Percentiles rank a stretch among this genome's conserved stretches.
Evolutionary conservation across 1,140 invertebrate genomes (phyloP).

Genomic region (Hylaeus volcanicus): DNA sequence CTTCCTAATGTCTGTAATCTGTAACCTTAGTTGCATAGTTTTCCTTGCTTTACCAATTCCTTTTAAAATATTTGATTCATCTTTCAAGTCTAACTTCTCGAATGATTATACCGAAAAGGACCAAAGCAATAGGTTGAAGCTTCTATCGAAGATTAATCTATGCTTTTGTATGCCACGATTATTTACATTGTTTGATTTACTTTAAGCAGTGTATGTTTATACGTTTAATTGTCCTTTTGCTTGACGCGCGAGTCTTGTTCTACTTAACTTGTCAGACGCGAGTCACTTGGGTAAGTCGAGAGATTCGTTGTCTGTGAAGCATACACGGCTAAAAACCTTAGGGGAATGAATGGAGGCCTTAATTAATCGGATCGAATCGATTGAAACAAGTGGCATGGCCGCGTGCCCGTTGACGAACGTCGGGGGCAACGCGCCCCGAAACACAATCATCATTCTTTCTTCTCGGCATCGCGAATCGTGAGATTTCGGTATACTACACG

Average conservation of each 20-base stretch:
- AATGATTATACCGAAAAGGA: too few relatives aligned
- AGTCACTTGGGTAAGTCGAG: conserved; percentile 38
- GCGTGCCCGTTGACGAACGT: conserved; percentile 6
- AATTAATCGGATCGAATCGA: conserved; percentile 45
- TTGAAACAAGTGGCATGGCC: conserved; percentile 48
- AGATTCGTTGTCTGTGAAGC: conserved; percentile 57
- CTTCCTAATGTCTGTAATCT: too few relatives aligned
- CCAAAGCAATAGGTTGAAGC: too few relatives aligned
- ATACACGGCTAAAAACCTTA: conserved; percentile 23
- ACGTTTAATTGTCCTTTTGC: not conserved
- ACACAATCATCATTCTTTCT: conserved; percentile 27
- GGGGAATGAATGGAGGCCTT: conserved; percentile 18
- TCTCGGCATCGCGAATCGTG: conserved; percentile 36
- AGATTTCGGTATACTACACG: conserved; percentile 28
- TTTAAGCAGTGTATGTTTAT: too few relatives aligned
- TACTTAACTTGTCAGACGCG: conserved; percentile 22
- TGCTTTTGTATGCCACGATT: too few relatives aligned
- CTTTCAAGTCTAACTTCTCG: too few relatives aligned
- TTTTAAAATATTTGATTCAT: too few relatives aligned
- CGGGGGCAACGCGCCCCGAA: conserved; percentile 19
- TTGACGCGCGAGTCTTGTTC: conserved; percentile 24
- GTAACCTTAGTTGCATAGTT: too few relatives aligned
- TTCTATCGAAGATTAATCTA: too few relatives aligned
- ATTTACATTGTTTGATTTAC: too few relatives aligned
- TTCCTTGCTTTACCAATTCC: too few relatives aligned